These are phyloP conservation scores for Mormyrus iriodes DNA, from an alignment of 2,113 vertebrate genomes.

Conservation along the genomic window DNA sequence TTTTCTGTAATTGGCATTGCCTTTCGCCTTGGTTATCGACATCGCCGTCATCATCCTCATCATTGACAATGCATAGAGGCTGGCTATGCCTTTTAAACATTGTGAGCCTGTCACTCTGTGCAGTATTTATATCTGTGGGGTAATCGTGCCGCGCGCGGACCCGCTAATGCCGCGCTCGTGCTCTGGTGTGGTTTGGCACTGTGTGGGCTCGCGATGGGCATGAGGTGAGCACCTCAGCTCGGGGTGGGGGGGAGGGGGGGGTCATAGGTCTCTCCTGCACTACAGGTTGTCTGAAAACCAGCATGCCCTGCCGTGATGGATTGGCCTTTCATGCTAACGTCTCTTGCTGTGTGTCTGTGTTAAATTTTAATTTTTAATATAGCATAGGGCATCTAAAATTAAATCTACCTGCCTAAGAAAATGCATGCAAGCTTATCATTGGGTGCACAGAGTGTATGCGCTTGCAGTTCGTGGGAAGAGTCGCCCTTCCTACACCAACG, in stretches of 20 bases:
- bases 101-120: not conserved
- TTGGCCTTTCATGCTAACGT: not conserved
- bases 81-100: not conserved
- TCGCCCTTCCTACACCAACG: slow-evolving; percentile 20
- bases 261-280: slow-evolving; percentile 44
- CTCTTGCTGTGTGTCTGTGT: not conserved
- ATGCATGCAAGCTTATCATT: not conserved
- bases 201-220: slow-evolving; percentile 16
- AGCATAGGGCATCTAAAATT: not conserved
- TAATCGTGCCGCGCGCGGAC: slow-evolving; percentile 23
- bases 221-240: slow-evolving; percentile 34
- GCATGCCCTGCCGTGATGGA: slow-evolving; percentile 12
- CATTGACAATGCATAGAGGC: not conserved
- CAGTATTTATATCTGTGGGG: not conserved
- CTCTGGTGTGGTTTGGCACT: slow-evolving; percentile 21
- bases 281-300: slow-evolving; percentile 43
- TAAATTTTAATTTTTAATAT: slow-evolving; percentile 2
- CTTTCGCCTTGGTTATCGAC: not conserved
- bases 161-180: slow-evolving; percentile 35
- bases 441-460: not conserved
- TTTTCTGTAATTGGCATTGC: not conserved
- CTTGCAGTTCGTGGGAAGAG: not conserved
- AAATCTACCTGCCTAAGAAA: not conserved
- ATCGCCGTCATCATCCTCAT: not conserved
- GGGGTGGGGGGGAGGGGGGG: slow-evolving; percentile 24